Evolutionary conservation across 1,140 invertebrate species (phyloP).

Genomic region (Drosophila nigromelanica): DNA sequence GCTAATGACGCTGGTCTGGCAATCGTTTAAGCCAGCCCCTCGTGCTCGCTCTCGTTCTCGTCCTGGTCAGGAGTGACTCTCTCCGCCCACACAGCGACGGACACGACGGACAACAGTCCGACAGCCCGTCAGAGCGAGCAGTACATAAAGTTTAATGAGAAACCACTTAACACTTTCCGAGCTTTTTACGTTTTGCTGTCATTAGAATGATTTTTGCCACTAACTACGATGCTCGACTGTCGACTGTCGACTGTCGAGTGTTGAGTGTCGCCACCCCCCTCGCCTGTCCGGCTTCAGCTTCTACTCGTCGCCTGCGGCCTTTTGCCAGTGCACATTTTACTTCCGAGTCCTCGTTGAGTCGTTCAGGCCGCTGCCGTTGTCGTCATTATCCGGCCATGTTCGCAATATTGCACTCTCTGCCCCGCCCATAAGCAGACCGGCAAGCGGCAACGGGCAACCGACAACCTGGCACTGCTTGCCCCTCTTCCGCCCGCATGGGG

Average conservation of each 20-base stretch:
- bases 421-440: constrained; percentile 36
- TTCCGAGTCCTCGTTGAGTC: constrained; percentile 43
- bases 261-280: constrained; percentile 5
- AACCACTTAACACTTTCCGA: constrained; percentile 83
- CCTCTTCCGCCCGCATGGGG: constrained; percentile 55
- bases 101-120: background rate
- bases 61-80: constrained; percentile 13
- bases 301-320: constrained; percentile 50
- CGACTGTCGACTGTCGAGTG: constrained; percentile 4
- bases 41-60: constrained; percentile 10
- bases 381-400: constrained; percentile 77
- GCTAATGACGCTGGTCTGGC: constrained; percentile 78
- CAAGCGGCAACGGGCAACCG: background rate
- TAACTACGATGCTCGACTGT: constrained; percentile 65
- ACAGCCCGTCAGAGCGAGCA: constrained; percentile 36
- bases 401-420: constrained; percentile 80
- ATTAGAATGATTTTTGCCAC: constrained; percentile 83
- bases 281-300: background rate
- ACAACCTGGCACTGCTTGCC: constrained; percentile 24
- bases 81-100: constrained; percentile 46
- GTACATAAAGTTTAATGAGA: constrained; percentile 84
- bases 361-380: constrained; percentile 55
- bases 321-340: constrained; percentile 65
- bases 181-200: constrained; percentile 81
- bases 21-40: constrained; percentile 61